A percentile compares a stretch with the other conserved stretches of the same genome.
Conservation (phyloP, 2,113 vertebrate genomes). For the Aix galericulata region DNA sequence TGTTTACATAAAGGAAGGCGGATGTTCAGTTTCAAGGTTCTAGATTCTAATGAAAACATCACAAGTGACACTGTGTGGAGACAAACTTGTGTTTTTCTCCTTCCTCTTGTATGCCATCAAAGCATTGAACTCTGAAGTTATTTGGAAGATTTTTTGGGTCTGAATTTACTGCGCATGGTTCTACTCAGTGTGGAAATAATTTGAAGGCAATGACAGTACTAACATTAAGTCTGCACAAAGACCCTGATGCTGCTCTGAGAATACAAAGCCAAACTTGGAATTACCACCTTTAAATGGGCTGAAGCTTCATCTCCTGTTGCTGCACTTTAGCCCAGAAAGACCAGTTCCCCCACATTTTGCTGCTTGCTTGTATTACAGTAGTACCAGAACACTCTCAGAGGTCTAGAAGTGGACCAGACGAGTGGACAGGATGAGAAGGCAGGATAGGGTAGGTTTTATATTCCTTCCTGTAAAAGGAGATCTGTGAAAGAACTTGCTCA, state of each 20-base stretch:
- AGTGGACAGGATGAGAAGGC: neutral
- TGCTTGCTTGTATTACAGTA: neutral
- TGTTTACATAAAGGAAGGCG: neutral
- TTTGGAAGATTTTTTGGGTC: neutral
- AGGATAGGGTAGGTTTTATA: neutral
- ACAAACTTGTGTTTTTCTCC: neutral
- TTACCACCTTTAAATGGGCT: neutral
- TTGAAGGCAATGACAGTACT: neutral
- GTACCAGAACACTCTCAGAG: neutral
- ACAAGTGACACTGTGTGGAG: neutral
- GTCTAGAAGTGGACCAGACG: neutral
- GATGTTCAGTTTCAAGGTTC: neutral
- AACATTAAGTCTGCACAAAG: neutral
- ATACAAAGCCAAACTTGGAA: neutral
- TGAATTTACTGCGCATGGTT: neutral
- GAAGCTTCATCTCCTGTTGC: neutral
- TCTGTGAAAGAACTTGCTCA: neutral
- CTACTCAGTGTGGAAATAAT: neutral
- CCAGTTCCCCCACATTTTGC: neutral
- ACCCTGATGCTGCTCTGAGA: neutral
- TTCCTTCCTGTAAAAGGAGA: neutral
- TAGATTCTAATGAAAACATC: neutral
- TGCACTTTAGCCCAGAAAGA: neutral
- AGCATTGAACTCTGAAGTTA: neutral
- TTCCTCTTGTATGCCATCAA: neutral